Percentiles rank a stretch among this genome's conserved stretches.
These are phyloP conservation scores for Radopholus similis DNA, from an alignment of 1,140 invertebrate genomes.

Conservation along the genomic window DNA sequence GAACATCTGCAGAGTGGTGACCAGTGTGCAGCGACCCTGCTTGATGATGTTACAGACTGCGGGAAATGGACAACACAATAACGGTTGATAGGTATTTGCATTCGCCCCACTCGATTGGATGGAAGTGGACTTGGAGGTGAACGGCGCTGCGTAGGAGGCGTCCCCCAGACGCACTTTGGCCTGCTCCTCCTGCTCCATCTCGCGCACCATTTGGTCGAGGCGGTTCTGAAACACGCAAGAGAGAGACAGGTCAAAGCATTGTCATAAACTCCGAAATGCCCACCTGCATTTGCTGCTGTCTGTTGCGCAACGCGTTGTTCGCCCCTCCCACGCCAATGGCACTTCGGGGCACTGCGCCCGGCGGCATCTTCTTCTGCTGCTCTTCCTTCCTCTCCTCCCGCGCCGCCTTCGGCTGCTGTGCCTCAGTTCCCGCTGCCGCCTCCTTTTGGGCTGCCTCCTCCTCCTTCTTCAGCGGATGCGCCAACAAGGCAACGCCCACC, in stretches of 20 bases:
- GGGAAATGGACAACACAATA: slow-evolving; percentile 9
- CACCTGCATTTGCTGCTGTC: slow-evolving; percentile 18
- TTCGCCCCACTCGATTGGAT: slow-evolving; percentile 78
- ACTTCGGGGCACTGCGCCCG: neutral
- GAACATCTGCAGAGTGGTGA: slow-evolving; percentile 99
- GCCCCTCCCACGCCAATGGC: neutral
- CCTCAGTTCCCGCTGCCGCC: neutral
- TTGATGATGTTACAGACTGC: slow-evolving; percentile 97
- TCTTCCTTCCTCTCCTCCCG: neutral
- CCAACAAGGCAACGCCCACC: slow-evolving; percentile 83
- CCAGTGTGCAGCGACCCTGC: slow-evolving; percentile 94
- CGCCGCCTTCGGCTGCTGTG: neutral
- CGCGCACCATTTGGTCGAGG: slow-evolving; percentile 76
- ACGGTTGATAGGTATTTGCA: neutral
- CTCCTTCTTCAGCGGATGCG: slow-evolving; percentile 68
- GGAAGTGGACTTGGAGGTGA: slow-evolving; percentile 93
- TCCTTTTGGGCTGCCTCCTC: neutral
- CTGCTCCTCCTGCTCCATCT: slow-evolving; percentile 81
- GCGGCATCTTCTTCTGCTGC: neutral
- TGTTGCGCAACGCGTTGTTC: neutral
- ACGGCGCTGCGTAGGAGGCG: slow-evolving; percentile 96
- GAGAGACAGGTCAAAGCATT: too few species aligned
- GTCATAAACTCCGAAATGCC: neutral
- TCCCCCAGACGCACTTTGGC: slow-evolving; percentile 90
- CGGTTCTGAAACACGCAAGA: slow-evolving; percentile 30